phyloP scores from a whole-genome alignment of 1,140 invertebrate genomes.

The Drosophila ananassae region DNA sequence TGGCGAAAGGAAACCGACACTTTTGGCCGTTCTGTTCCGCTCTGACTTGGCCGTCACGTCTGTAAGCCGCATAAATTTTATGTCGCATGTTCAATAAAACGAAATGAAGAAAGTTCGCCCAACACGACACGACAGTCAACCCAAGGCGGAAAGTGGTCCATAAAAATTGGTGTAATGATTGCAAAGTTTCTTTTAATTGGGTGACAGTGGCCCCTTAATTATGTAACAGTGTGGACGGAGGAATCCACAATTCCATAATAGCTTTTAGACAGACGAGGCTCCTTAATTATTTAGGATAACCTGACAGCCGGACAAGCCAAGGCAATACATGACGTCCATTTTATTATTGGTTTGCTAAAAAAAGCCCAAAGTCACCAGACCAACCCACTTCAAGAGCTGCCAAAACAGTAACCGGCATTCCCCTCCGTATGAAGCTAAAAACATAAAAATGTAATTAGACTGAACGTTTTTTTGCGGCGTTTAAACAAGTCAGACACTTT shows the following conservation, averaged over 20 bases:
- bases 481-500: constrained; percentile 44
- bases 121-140: constrained; percentile 4
- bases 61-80: constrained; percentile 66
- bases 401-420: background rate
- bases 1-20: constrained; percentile 8
- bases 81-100: constrained; percentile 61
- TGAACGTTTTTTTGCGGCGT: constrained; percentile 36
- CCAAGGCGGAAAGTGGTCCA: constrained; percentile 25
- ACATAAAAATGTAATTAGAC: constrained; percentile 54
- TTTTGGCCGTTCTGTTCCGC: constrained; percentile 7
- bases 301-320: constrained; percentile 20
- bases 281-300: constrained; percentile 24
- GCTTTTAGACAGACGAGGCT: background rate
- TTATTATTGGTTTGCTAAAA: constrained; percentile 12
- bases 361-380: background rate
- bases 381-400: constrained; percentile 10
- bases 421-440: background rate
- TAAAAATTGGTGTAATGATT: constrained; percentile 58
- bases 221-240: constrained; percentile 21
- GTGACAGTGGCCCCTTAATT: constrained; percentile 43
- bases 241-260: background rate
- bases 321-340: constrained; percentile 31
- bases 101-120: constrained; percentile 54
- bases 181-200: constrained; percentile 61
- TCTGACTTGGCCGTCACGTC: constrained; percentile 52